Evolutionary conservation across 2,888 invertebrate genomes (phyloP).

Genomic region (Netelia melanura): DNA sequence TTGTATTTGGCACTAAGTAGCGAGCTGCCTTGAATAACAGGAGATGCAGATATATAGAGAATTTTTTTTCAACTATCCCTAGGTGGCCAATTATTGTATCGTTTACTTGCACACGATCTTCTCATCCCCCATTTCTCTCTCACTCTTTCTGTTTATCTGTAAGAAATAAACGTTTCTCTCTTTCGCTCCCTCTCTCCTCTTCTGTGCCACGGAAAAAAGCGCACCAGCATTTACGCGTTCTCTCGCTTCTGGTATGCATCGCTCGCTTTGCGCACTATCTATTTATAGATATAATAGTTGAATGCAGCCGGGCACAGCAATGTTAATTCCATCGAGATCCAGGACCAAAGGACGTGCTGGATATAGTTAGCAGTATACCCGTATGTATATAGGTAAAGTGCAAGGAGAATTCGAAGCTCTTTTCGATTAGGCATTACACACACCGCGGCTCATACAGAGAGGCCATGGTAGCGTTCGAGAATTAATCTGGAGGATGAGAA

Average conservation of each 20-base stretch:
- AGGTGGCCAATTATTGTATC: neutral
- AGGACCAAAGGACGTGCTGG: conserved; percentile 60
- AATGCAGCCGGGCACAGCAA: conserved; percentile 45
- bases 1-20: conserved; percentile 31
- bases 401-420: conserved; percentile 54
- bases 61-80: neutral
- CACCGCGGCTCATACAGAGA: conserved; percentile 27
- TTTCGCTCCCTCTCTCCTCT: conserved; percentile 27
- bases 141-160: neutral
- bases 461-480: conserved; percentile 54
- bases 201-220: conserved; percentile 68
- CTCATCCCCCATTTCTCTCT: neutral
- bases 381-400: neutral
- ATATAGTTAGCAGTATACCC: conserved; percentile 21
- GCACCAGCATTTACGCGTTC: conserved; percentile 58
- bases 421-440: conserved; percentile 68
- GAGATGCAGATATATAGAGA: neutral
- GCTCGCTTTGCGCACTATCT: conserved; percentile 68
- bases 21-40: neutral
- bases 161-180: conserved; percentile 48
- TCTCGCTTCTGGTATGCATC: conserved; percentile 68
- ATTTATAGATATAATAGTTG: conserved; percentile 69
- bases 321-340: conserved; percentile 61
- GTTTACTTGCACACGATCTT: neutral
- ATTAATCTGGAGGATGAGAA: conserved; percentile 72